phyloP scores from a whole-genome alignment of 2,113 vertebrate genomes.

The Gadus chalcogrammus region DNA sequence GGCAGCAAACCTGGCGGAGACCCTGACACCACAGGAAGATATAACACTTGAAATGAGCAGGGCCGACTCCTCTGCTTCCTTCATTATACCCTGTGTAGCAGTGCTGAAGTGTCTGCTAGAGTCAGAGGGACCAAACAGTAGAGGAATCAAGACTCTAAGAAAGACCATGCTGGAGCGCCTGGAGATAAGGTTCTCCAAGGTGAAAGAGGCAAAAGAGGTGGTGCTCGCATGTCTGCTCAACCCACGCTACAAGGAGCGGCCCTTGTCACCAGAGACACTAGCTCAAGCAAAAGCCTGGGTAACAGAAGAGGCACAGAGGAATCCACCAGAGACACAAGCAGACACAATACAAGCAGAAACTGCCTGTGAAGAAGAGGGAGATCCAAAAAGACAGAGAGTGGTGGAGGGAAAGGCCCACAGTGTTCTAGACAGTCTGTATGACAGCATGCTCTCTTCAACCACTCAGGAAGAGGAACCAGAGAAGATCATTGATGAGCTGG shows the following conservation, averaged over 20 bases:
- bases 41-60: slow-evolving; percentile 10
- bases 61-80: slow-evolving; percentile 9
- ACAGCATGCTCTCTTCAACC: slow-evolving; percentile 5
- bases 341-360: too few relatives aligned
- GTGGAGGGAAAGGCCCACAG: slow-evolving; percentile 8
- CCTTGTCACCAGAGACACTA: not conserved
- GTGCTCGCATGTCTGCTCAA: slow-evolving; percentile 12
- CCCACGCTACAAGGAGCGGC: too few relatives aligned
- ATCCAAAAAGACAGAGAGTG: not conserved
- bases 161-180: not conserved
- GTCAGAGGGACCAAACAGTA: not conserved
- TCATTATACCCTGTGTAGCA: not conserved
- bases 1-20: slow-evolving; percentile 8
- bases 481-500: too few relatives aligned
- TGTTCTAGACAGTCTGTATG: not conserved
- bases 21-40: slow-evolving; percentile 13
- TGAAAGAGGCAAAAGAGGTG: slow-evolving; percentile 4
- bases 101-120: slow-evolving; percentile 3
- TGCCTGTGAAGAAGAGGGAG: not conserved
- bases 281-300: slow-evolving; percentile 1
- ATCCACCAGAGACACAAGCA: not conserved
- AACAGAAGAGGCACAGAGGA: not conserved
- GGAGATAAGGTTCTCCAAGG: too few relatives aligned
- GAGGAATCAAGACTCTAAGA: slow-evolving; percentile 11
- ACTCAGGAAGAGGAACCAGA: too few relatives aligned